phyloP scores from a whole-genome alignment of 2,113 vertebrate species.

The Menura novaehollandiae region DNA sequence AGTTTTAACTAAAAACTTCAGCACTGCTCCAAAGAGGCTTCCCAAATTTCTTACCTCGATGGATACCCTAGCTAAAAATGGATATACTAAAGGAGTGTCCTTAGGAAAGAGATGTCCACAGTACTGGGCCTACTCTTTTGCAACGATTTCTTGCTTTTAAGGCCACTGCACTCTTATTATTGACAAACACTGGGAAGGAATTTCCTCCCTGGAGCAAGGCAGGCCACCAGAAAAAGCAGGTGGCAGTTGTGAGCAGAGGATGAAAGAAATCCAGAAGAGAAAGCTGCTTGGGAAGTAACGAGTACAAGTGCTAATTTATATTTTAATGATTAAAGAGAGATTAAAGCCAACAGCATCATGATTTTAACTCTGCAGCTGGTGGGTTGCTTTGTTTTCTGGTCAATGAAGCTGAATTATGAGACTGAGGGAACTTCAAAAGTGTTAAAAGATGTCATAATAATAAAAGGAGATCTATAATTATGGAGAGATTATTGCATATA shows the following conservation, averaged over 20 bases:
- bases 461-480: constrained; percentile 56
- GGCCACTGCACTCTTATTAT: not conserved
- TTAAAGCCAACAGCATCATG: constrained; percentile 56
- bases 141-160: not conserved
- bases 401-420: constrained; percentile 66
- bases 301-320: constrained; percentile 67
- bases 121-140: not conserved
- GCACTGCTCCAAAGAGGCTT: not conserved
- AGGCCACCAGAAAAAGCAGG: constrained; percentile 52
- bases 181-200: not conserved
- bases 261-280: constrained; percentile 43
- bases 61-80: not conserved
- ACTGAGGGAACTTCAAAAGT: constrained; percentile 61
- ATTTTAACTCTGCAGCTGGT: constrained; percentile 64
- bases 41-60: not conserved
- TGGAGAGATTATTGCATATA: constrained; percentile 56
- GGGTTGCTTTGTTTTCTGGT: constrained; percentile 63
- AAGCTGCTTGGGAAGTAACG: constrained; percentile 50
- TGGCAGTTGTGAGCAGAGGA: constrained; percentile 51
- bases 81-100: not conserved
- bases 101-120: not conserved
- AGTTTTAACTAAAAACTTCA: not conserved
- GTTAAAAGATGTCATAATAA: constrained; percentile 65
- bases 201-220: not conserved
- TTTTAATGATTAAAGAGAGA: constrained; percentile 70